Conservation (phyloP, 2,113 vertebrate species). For the Hoplias malabaricus region DNA sequence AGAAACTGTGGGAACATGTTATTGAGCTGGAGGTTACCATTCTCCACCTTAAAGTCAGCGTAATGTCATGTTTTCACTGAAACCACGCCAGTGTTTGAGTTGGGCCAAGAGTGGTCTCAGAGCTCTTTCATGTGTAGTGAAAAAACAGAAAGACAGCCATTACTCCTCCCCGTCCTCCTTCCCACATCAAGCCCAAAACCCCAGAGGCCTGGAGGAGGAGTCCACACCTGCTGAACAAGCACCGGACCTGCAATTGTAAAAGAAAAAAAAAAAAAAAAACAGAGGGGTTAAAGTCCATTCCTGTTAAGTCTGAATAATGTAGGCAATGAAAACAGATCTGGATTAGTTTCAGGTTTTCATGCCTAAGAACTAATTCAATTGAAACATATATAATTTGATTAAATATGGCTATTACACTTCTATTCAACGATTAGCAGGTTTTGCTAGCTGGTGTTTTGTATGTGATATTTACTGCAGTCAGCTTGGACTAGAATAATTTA, state of each 20-base stretch:
- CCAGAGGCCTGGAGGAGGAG: background rate
- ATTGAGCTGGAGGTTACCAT: background rate
- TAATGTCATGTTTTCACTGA: conserved; percentile 19
- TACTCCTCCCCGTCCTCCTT: background rate
- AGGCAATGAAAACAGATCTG: background rate
- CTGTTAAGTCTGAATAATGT: background rate
- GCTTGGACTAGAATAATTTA: no score
- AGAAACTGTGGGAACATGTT: background rate
- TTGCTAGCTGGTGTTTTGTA: no score
- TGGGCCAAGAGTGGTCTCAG: background rate
- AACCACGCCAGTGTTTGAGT: conserved; percentile 7
- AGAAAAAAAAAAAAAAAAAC: background rate
- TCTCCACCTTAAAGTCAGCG: background rate
- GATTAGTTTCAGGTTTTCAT: no score
- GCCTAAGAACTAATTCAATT: no score
- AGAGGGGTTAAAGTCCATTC: background rate
- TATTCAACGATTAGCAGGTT: no score
- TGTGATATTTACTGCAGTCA: no score
- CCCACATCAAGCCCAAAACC: background rate
- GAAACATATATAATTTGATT: no score
- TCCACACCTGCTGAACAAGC: conserved; percentile 40
- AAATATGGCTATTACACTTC: no score
- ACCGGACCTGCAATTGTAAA: background rate
- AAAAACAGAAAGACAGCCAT: conserved; percentile 1
- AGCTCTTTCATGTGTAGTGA: conserved; percentile 28